These are phyloP conservation scores for Coelopa pilipes DNA, from an alignment of 2,888 invertebrate genomes.

Conservation along the genomic window DNA sequence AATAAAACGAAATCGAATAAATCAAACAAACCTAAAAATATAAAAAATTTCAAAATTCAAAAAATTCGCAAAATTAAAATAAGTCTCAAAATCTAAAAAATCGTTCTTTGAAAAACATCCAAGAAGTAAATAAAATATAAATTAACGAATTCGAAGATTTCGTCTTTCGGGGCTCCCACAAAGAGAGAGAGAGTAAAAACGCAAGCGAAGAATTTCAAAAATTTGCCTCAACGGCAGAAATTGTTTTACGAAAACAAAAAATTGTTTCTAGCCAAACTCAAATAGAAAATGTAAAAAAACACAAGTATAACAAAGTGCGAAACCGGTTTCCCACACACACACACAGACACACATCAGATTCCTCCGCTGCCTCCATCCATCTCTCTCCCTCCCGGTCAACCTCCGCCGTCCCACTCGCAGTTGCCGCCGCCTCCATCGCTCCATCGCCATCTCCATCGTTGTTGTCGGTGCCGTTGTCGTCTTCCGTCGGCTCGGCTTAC, in stretches of 20 bases:
- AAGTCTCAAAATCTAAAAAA: too few relatives aligned
- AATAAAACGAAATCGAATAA: too few relatives aligned
- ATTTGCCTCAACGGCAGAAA: neutral
- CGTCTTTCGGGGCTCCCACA: neutral
- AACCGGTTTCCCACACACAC: constrained; percentile 21
- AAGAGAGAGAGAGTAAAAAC: too few relatives aligned
- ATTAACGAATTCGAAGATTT: neutral
- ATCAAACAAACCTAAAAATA: too few relatives aligned
- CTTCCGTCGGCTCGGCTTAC: neutral
- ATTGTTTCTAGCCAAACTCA: neutral
- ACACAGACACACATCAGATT: constrained; percentile 11
- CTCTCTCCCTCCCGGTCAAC: neutral
- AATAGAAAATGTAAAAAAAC: neutral
- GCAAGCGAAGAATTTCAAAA: too few relatives aligned
- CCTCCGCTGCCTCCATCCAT: neutral
- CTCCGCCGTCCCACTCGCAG: neutral
- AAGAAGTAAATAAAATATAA: too few relatives aligned
- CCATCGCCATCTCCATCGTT: neutral
- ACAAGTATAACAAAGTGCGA: constrained; percentile 14
- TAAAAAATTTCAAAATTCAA: too few relatives aligned
- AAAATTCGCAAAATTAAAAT: too few relatives aligned
- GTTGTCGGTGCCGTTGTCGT: constrained; percentile 8
- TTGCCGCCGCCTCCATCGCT: neutral
- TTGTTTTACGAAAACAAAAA: neutral
- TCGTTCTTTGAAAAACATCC: too few relatives aligned